These are phyloP conservation scores for Hycleus phaleratus DNA, from an alignment of 1,140 invertebrate genomes.

Conservation along the genomic window DNA sequence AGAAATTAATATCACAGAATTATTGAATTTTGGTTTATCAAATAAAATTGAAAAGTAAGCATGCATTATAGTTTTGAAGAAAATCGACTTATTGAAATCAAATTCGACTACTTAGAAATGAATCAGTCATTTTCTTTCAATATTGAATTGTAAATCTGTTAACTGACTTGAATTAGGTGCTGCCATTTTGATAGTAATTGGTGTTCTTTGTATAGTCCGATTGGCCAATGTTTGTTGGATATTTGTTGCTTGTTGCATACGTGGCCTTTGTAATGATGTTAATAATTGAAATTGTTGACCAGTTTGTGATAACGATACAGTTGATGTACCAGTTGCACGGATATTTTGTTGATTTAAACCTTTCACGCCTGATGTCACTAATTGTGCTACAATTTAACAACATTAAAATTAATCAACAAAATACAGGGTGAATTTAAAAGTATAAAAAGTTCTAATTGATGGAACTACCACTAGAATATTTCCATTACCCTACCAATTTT, in stretches of 20 bases:
- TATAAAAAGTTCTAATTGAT: too few relatives aligned
- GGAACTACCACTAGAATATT: too few relatives aligned
- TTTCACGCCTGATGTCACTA: constrained; percentile 56
- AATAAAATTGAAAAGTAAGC: constrained; percentile 5
- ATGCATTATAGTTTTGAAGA: constrained; percentile 15
- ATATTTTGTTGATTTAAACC: constrained; percentile 53
- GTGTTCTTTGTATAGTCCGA: constrained; percentile 46
- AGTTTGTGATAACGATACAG: constrained; percentile 34
- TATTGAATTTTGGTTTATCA: too few relatives aligned
- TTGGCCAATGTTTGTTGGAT: constrained; percentile 38
- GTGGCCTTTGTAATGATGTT: constrained; percentile 48
- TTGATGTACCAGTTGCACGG: constrained; percentile 34
- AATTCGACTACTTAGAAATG: constrained; percentile 7
- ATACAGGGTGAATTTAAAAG: not conserved
- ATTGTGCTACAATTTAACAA: constrained; percentile 49
- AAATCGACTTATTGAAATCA: constrained; percentile 9
- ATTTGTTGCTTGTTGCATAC: constrained; percentile 45
- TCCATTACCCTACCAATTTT: too few relatives aligned
- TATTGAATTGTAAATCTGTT: constrained; percentile 33
- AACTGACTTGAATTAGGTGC: constrained; percentile 52
- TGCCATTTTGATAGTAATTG: constrained; percentile 51
- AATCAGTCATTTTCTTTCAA: constrained; percentile 26
- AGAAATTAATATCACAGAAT: constrained; percentile 4
- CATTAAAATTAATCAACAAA: not conserved
- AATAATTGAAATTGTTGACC: constrained; percentile 51